These are phyloP conservation scores for Leucophora obtusa DNA, from an alignment of 2,888 invertebrate genomes.

Conservation along the genomic window DNA sequence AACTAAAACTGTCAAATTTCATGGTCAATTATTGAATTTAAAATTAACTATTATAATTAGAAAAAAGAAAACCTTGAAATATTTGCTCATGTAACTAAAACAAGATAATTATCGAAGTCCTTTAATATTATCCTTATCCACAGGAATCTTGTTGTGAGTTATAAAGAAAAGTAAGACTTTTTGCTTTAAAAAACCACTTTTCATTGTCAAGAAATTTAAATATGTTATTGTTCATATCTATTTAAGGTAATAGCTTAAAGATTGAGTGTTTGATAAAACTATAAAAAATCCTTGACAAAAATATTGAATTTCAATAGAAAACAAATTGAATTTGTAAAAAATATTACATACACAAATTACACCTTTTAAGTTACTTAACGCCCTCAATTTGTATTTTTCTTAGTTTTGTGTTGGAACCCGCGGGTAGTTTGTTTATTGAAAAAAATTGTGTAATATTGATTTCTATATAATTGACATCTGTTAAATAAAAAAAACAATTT, in stretches of 20 bases:
- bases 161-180: conserved; percentile 21
- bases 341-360: not conserved
- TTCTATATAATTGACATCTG: conserved; percentile 68
- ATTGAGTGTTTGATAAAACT: conserved; percentile 5
- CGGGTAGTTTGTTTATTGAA: not conserved
- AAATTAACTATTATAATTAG: not conserved
- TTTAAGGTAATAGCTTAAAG: conserved; percentile 4
- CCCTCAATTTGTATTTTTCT: not conserved
- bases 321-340: not conserved
- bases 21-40: not conserved
- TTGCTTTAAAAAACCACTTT: not conserved
- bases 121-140: not conserved
- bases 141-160: not conserved
- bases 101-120: not conserved
- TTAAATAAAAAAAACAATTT: conserved; percentile 16
- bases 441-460: conserved; percentile 70
- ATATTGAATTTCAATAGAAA: conserved; percentile 34
- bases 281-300: conserved; percentile 24
- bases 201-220: not conserved
- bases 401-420: not conserved
- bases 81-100: conserved; percentile 1
- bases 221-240: not conserved
- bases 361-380: not conserved
- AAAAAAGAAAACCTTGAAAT: conserved; percentile 18
- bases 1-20: too few species aligned